A percentile compares a stretch with the other conserved stretches of the same genome.
These are phyloP conservation scores for Orchesella cincta DNA, from an alignment of 1,140 invertebrate species.

Conservation along the genomic window DNA sequence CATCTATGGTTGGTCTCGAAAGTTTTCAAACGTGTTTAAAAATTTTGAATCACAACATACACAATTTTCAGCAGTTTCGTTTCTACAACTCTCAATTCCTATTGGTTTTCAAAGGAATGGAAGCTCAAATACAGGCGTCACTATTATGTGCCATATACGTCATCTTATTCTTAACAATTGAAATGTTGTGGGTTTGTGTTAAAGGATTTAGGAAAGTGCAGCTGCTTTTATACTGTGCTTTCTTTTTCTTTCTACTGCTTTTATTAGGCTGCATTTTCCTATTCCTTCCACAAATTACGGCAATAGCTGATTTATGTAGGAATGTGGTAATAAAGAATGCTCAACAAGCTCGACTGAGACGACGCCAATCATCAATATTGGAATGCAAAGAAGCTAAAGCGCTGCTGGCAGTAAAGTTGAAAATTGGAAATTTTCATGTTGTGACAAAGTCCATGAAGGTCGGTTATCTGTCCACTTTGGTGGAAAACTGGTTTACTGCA, in stretches of 20 bases:
- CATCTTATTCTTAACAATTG: background rate
- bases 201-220: background rate
- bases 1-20: background rate
- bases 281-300: background rate
- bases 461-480: background rate
- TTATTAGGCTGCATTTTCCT: background rate
- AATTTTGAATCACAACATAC: background rate
- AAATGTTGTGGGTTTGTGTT: background rate
- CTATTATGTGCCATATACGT: background rate
- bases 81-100: background rate
- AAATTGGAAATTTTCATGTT: background rate
- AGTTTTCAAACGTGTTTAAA: background rate
- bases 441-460: background rate
- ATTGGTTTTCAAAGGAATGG: background rate
- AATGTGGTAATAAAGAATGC: background rate
- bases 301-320: background rate
- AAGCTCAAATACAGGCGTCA: background rate
- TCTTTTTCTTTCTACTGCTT: background rate
- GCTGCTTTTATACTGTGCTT: background rate
- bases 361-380: background rate
- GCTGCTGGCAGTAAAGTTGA: background rate
- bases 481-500: background rate
- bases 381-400: background rate
- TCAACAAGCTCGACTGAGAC: background rate
- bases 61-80: background rate